These are phyloP conservation scores for Nibea coibor DNA, from an alignment of 2,113 vertebrate genomes.

Conservation along the genomic window DNA sequence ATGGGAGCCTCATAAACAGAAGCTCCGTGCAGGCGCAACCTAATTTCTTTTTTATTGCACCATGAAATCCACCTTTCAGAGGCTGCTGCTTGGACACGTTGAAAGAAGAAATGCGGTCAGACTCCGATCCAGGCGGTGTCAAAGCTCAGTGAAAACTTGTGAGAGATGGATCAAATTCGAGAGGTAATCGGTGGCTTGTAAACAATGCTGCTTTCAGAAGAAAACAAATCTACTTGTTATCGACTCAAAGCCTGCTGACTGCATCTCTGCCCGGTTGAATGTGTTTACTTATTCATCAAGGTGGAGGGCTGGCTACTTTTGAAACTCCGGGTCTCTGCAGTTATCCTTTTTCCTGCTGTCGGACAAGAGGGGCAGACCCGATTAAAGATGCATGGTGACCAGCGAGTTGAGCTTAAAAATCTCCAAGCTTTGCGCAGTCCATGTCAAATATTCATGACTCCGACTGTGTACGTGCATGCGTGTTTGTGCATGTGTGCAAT, in stretches of 20 bases:
- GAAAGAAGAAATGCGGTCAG: not conserved
- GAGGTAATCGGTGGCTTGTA: constrained; percentile 67
- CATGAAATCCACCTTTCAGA: constrained; percentile 49
- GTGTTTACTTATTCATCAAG: constrained; percentile 81
- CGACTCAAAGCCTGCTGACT: constrained; percentile 56
- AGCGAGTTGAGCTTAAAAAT: constrained; percentile 71
- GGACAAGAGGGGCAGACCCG: constrained; percentile 61
- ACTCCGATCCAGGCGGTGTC: constrained; percentile 8
- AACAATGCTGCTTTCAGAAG: constrained; percentile 67
- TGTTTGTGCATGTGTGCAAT: not conserved
- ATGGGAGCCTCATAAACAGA: constrained; percentile 52
- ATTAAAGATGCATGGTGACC: constrained; percentile 81
- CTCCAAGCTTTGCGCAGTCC: constrained; percentile 62
- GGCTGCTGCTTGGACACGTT: not conserved
- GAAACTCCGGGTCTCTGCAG: constrained; percentile 57
- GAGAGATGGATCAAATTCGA: constrained; percentile 70
- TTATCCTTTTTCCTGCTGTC: constrained; percentile 65
- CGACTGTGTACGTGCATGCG: constrained; percentile 7
- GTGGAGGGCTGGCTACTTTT: constrained; percentile 40
- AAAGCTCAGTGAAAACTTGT: constrained; percentile 36
- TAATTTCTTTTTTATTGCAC: constrained; percentile 64
- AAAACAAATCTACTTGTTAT: constrained; percentile 78
- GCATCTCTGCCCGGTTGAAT: constrained; percentile 60
- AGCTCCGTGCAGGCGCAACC: constrained; percentile 29
- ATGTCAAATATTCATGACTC: constrained; percentile 78